These are phyloP conservation scores for Coreoperca whiteheadi DNA, from an alignment of 2,113 vertebrate species.

Conservation along the genomic window DNA sequence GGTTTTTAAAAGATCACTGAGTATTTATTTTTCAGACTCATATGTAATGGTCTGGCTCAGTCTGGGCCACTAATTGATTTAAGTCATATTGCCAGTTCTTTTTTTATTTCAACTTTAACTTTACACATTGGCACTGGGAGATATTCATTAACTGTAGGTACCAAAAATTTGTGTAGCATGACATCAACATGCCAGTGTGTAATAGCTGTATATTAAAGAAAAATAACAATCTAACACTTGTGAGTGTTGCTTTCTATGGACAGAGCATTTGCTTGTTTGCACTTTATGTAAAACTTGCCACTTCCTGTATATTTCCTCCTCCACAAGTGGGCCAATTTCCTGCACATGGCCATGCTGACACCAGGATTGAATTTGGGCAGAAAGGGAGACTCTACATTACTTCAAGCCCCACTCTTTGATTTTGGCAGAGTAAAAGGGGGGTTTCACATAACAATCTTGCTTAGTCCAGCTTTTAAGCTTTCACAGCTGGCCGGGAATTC, in stretches of 20 bases:
- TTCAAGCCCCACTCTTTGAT: constrained; percentile 6
- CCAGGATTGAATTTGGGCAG: not conserved
- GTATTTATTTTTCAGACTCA: not conserved
- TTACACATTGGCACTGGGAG: not conserved
- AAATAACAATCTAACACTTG: not conserved
- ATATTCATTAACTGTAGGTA: not conserved
- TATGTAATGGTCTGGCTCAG: not conserved
- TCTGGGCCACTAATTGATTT: not conserved
- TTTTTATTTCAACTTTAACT: not conserved
- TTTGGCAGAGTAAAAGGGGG: constrained; percentile 10
- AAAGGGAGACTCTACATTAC: constrained; percentile 11
- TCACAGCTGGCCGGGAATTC: constrained; percentile 30
- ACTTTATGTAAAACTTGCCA: not conserved
- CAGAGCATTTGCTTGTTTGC: not conserved
- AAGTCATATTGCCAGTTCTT: not conserved
- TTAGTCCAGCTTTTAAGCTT: constrained; percentile 25
- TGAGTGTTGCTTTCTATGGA: not conserved
- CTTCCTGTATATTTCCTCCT: constrained; percentile 31
- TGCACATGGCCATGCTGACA: not conserved
- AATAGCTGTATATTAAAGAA: not conserved
- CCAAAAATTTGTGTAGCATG: not conserved
- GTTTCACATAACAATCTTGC: constrained; percentile 31
- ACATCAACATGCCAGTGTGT: not conserved
- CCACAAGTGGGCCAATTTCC: constrained; percentile 6
- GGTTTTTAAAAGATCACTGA: not conserved